A percentile compares a stretch with the other conserved stretches of the same genome.
Evolutionary conservation across 2,888 invertebrate species (phyloP).

Genomic region (Cabera pusaria): DNA sequence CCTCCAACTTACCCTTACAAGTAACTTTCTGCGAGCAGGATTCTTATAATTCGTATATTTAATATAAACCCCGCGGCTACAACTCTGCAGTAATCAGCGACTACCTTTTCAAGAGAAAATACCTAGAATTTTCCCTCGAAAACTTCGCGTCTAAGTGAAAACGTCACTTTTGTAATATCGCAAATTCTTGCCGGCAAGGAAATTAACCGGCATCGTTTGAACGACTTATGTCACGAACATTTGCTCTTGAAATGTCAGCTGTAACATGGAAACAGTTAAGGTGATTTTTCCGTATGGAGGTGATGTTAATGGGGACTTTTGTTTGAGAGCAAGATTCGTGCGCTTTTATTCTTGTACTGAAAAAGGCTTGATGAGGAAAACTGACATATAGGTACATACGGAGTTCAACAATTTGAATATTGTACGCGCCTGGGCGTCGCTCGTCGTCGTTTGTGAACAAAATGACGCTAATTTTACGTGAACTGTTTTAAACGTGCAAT

Average conservation of each 20-base stretch:
- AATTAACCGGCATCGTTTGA: slow-evolving; percentile 40
- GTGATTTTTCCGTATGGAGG: slow-evolving; percentile 5
- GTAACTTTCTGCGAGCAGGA: no score
- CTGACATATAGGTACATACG: slow-evolving; percentile 4
- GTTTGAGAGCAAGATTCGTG: slow-evolving; percentile 28
- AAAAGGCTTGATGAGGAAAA: slow-evolving; percentile 54
- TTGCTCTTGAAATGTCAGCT: no score
- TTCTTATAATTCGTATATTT: no score
- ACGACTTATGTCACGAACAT: slow-evolving; percentile 26
- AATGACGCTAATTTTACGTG: no score
- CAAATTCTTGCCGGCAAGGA: slow-evolving; percentile 41
- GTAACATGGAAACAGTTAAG: slow-evolving; percentile 15
- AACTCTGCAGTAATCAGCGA: slow-evolving; percentile 18
- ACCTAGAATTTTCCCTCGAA: slow-evolving; percentile 26
- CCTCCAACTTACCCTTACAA: no score
- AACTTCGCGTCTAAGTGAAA: slow-evolving; percentile 31
- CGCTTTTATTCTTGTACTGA: slow-evolving; percentile 42
- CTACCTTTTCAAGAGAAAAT: slow-evolving; percentile 23
- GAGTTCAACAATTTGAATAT: no score
- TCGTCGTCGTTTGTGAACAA: no score
- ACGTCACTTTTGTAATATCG: slow-evolving; percentile 44
- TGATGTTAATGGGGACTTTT: slow-evolving; percentile 29
- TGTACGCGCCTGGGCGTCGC: no score
- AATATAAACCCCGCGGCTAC: no score
- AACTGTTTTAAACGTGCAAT: no score